These are phyloP conservation scores for Actinernus sp. DNA, from an alignment of 92 coral and sea anemone species.

Conservation along the genomic window DNA sequence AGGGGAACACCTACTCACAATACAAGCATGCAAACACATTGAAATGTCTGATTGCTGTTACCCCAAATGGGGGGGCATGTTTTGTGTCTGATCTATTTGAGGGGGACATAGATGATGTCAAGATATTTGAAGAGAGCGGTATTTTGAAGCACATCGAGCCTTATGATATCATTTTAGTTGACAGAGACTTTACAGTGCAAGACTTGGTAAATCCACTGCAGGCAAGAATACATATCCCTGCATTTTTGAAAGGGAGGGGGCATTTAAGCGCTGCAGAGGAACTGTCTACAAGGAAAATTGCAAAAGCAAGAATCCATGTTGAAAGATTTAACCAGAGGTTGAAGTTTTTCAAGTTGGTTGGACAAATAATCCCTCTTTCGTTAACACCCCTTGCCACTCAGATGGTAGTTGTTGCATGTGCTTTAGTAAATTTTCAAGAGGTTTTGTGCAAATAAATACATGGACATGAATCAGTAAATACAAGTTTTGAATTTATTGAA, in stretches of 20 bases:
- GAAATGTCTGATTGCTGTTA: constrained; percentile 56
- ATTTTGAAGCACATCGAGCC: constrained; percentile 37
- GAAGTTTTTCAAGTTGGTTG: constrained; percentile 33
- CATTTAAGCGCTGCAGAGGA: constrained; percentile 39
- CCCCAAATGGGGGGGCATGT: constrained; percentile 53
- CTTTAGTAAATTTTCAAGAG: constrained; percentile 64
- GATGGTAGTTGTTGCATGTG: constrained; percentile 62
- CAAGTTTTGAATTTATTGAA: too few species aligned
- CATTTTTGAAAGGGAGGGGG: constrained; percentile 48
- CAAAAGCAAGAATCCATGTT: constrained; percentile 61
- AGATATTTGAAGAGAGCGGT: constrained; percentile 49
- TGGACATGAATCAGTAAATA: not conserved
- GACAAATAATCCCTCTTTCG: constrained; percentile 41
- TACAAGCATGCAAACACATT: constrained; percentile 70
- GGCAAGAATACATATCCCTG: constrained; percentile 34
- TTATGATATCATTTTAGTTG: constrained; percentile 38
- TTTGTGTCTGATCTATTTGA: constrained; percentile 49
- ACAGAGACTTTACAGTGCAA: constrained; percentile 58
- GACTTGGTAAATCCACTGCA: constrained; percentile 49
- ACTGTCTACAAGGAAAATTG: constrained; percentile 38
- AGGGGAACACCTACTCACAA: constrained; percentile 47
- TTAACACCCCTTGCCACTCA: constrained; percentile 73
- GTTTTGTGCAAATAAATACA: constrained; percentile 46
- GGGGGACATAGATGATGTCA: constrained; percentile 47
- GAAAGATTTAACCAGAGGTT: constrained; percentile 61